A percentile compares a stretch with the other conserved stretches of the same genome.
phyloP scores from a whole-genome alignment of 2,113 vertebrate genomes.

The Mobula birostris region DNA sequence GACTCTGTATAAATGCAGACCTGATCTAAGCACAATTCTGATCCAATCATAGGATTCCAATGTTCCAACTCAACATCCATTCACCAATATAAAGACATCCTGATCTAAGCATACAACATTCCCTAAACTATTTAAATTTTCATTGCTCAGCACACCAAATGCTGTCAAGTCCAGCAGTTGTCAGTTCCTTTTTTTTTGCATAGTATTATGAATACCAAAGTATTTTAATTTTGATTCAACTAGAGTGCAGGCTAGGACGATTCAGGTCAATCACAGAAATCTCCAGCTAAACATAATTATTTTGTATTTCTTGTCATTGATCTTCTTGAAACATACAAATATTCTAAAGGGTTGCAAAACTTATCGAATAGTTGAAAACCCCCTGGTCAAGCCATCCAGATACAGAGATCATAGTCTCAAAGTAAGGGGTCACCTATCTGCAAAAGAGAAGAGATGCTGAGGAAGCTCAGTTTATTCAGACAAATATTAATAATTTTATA shows the following conservation, averaged over 20 bases:
- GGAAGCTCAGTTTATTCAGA: too few species aligned
- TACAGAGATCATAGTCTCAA: too few species aligned
- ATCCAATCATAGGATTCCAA: constrained; percentile 11
- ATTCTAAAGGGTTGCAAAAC: too few species aligned
- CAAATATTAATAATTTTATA: too few species aligned
- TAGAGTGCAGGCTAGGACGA: background rate
- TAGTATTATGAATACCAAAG: background rate
- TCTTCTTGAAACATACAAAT: too few species aligned
- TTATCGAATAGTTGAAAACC: too few species aligned
- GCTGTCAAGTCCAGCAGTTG: background rate
- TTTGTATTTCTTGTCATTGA: background rate
- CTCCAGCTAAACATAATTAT: background rate
- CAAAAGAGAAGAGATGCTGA: too few species aligned
- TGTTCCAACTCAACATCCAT: constrained; percentile 13
- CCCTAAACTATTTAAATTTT: constrained; percentile 26
- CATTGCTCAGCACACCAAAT: constrained; percentile 1
- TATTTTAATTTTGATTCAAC: background rate
- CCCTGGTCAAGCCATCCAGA: too few species aligned
- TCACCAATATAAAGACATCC: background rate
- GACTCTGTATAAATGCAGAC: background rate
- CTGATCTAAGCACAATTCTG: constrained; percentile 31
- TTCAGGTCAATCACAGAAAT: background rate
- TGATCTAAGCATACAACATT: constrained; percentile 20
- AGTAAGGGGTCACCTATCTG: too few species aligned
- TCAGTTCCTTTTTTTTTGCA: background rate